A percentile compares a stretch with the other conserved stretches of the same genome.
These are phyloP conservation scores for Drosophila anomelani DNA, from an alignment of 2,888 invertebrate genomes.

Conservation along the genomic window DNA sequence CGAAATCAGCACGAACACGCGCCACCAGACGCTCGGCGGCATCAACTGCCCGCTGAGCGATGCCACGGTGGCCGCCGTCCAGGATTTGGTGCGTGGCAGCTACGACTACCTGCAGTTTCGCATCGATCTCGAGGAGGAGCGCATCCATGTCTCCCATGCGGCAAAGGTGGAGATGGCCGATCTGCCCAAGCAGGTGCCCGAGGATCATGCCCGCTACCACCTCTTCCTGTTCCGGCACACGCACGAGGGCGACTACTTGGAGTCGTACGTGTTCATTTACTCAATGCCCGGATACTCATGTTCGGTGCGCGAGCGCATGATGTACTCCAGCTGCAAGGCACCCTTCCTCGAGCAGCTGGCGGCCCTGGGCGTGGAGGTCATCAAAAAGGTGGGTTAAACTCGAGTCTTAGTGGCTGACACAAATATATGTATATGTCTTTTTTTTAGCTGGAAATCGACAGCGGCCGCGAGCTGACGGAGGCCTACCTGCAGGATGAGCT, in stretches of 20 bases:
- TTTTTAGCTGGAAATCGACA: constrained; percentile 95
- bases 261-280: constrained; percentile 97
- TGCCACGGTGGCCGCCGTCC: constrained; percentile 90
- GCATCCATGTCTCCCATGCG: constrained; percentile 92
- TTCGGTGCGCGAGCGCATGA: constrained; percentile 98
- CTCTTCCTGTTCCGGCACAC: constrained; percentile 94
- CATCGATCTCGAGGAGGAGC: constrained; percentile 88
- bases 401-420: too few relatives aligned
- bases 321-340: constrained; percentile 98
- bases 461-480: constrained; percentile 94
- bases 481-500: constrained; percentile 96
- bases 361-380: constrained; percentile 91
- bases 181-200: constrained; percentile 92
- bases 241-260: constrained; percentile 95
- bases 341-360: constrained; percentile 94
- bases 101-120: constrained; percentile 93
- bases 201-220: constrained; percentile 92
- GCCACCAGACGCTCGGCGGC: constrained; percentile 95
- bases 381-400: constrained; percentile 90
- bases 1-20: constrained; percentile 91
- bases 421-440: constrained; percentile 44
- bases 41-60: constrained; percentile 95
- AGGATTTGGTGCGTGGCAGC: constrained; percentile 89
- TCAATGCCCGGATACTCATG: constrained; percentile 99
- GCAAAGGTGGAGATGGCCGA: constrained; percentile 88